Base-by-base conservation (phyloP, 2,797 vertebrate species). In the Phataginus tricuspis region DNA sequence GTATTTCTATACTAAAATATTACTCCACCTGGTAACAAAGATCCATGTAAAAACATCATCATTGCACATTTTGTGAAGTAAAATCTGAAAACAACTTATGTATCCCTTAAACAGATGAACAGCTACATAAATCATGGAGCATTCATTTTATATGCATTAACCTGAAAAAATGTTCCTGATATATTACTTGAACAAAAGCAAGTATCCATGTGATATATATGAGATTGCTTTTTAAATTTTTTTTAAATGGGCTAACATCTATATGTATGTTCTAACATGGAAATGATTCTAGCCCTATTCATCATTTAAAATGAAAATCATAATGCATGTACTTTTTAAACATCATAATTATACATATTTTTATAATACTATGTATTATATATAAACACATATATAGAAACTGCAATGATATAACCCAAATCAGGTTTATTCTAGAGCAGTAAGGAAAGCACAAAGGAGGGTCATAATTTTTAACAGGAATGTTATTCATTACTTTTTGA, bases 131-230 rank as follows among this genome's bases (percentile, higher is more conserved):
- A 59, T 21, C 29, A 64, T 3, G 7, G 13, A 61, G 3, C 61
- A 75, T 31, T 87, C 53, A 79, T 82, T 90, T 59, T 61, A 92
- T 27, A 63, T 31, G 5, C 49, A 78, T 82, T 59, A 71, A 89
- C 18, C 39, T 82, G 34, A 94, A 83, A 49, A 95, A 55, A 78
- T 51, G 86, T 39, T 82, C 59, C 85, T 96, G 16, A 66, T 72
- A 31, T 68, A 53, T 45, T 83, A 37, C 61, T 53, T 91, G 72
- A 93, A 91, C 5, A 25, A 85, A 82, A 64, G 25, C 6, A 91
- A 90, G 13, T 64, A 75, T 77, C 25, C 61, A 25, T 53, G 1
- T 19, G 74, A 42, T 77, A 9, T 15, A 59, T 11, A 69, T 61
- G 16, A 31, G 18, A 71, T 69, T 14, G 21, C 27, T 27, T 80